Evolutionary conservation across 2,113 vertebrate genomes (phyloP).

Genomic region (Ammodytes marinus): DNA sequence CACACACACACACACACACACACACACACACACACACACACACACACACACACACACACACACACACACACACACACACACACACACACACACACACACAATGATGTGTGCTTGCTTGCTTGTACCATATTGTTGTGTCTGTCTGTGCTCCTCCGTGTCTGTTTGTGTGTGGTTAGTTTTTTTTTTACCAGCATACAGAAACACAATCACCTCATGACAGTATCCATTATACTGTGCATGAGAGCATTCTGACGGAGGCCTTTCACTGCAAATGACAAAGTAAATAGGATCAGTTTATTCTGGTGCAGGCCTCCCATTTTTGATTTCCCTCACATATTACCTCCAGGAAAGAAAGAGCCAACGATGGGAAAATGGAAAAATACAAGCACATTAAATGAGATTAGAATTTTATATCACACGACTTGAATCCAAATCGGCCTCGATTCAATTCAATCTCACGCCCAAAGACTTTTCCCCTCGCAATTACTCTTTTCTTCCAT

Average conservation of each 20-base stretch:
- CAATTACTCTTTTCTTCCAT: constrained; percentile 62
- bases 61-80: too few species aligned
- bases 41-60: too few species aligned
- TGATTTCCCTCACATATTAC: constrained; percentile 67
- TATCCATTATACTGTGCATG: constrained; percentile 66
- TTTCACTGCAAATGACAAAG: constrained; percentile 72
- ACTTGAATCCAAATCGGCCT: constrained; percentile 62
- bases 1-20: too few species aligned
- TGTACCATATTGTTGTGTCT: constrained; percentile 6
- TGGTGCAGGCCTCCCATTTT: constrained; percentile 46
- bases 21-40: too few species aligned
- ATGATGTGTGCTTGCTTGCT: constrained; percentile 8
- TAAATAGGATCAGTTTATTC: constrained; percentile 74
- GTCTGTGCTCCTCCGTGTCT: constrained; percentile 14
- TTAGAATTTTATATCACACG: constrained; percentile 70
- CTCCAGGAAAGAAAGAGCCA: constrained; percentile 58
- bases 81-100: constrained; percentile 27
- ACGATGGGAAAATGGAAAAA: constrained; percentile 57
- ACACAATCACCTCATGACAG: constrained; percentile 54
- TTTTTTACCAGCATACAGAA: constrained; percentile 44
- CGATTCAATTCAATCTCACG: constrained; percentile 57
- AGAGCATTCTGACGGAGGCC: constrained; percentile 60
- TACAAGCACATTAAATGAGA: constrained; percentile 64
- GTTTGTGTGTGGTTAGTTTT: constrained; percentile 11
- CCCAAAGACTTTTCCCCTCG: constrained; percentile 47